Evolutionary conservation across 2,113 vertebrate genomes (phyloP).

Genomic region (Dinomys branickii): DNA sequence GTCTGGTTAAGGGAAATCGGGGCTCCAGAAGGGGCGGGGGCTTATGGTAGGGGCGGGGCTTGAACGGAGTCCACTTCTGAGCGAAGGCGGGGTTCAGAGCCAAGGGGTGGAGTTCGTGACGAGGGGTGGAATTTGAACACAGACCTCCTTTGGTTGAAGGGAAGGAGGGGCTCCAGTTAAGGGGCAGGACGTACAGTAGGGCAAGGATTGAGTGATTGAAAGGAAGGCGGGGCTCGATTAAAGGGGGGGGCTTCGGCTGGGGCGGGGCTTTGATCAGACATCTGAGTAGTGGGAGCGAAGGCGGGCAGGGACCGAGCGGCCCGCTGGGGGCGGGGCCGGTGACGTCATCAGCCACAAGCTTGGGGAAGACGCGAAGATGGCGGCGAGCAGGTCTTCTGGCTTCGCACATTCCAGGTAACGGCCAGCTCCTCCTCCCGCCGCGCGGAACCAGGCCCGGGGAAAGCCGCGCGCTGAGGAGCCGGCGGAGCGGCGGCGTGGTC

Average conservation of each 20-base stretch:
- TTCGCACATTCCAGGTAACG: conserved; percentile 90
- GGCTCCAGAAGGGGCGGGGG: background rate
- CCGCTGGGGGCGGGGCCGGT: background rate
- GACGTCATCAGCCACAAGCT: conserved; percentile 12
- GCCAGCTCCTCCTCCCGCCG: background rate
- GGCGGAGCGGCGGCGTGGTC: background rate
- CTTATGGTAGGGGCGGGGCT: background rate
- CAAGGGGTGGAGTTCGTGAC: background rate
- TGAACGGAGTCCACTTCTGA: background rate
- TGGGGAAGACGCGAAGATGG: conserved; percentile 89
- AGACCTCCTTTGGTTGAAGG: background rate
- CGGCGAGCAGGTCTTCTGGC: conserved; percentile 88
- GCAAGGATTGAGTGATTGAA: background rate
- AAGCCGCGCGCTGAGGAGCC: background rate
- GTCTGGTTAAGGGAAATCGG: background rate
- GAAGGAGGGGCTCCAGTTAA: no score
- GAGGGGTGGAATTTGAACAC: background rate
- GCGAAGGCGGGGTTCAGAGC: background rate
- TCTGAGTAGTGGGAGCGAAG: background rate
- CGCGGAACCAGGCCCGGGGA: no score
- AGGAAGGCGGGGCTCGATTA: background rate
- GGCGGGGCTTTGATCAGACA: background rate
- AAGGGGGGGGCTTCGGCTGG: background rate
- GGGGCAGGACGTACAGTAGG: background rate
- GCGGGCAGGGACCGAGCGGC: background rate